Percentiles rank a stretch among this genome's conserved stretches.
Conservation (phyloP, 2,888 invertebrate genomes). For the Drosophila helvetica region DNA sequence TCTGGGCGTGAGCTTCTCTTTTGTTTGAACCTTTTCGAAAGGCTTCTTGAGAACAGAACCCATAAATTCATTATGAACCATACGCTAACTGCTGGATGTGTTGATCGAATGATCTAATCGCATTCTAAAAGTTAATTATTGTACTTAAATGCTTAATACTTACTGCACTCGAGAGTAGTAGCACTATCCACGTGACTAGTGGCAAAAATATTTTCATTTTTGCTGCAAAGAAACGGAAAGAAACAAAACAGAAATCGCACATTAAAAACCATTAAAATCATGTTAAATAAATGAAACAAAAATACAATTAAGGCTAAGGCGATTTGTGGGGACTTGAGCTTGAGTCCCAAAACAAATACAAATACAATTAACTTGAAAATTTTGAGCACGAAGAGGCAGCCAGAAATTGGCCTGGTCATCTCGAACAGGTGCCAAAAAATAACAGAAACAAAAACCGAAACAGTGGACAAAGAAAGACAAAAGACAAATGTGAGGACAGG, state of each 20-base stretch:
- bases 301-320: slow-evolving; percentile 48
- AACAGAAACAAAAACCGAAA: slow-evolving; percentile 32
- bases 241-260: slow-evolving; percentile 47
- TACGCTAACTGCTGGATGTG: slow-evolving; percentile 53
- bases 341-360: slow-evolving; percentile 55
- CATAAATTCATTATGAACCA: slow-evolving; percentile 73
- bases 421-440: slow-evolving; percentile 70
- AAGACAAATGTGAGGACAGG: slow-evolving; percentile 65
- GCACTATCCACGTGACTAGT: slow-evolving; percentile 95
- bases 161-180: slow-evolving; percentile 92
- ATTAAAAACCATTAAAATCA: slow-evolving; percentile 60
- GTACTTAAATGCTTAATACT: slow-evolving; percentile 84
- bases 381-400: slow-evolving; percentile 60
- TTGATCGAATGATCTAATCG: slow-evolving; percentile 32
- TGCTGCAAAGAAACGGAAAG: slow-evolving; percentile 89
- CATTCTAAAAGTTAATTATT: slow-evolving; percentile 35
- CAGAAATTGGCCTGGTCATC: slow-evolving; percentile 70
- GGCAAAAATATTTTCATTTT: slow-evolving; percentile 97
- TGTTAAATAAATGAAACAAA: slow-evolving; percentile 52
- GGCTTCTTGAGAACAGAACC: slow-evolving; percentile 22
- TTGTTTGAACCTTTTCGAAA: slow-evolving; percentile 25
- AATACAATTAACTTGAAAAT: slow-evolving; percentile 74
- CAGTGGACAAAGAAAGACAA: slow-evolving; percentile 13
- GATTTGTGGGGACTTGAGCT: slow-evolving; percentile 68
- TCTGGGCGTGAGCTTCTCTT: slow-evolving; percentile 23